Evolutionary conservation across 1,140 invertebrate species (phyloP).

Genomic region (Drosophila truncata): DNA sequence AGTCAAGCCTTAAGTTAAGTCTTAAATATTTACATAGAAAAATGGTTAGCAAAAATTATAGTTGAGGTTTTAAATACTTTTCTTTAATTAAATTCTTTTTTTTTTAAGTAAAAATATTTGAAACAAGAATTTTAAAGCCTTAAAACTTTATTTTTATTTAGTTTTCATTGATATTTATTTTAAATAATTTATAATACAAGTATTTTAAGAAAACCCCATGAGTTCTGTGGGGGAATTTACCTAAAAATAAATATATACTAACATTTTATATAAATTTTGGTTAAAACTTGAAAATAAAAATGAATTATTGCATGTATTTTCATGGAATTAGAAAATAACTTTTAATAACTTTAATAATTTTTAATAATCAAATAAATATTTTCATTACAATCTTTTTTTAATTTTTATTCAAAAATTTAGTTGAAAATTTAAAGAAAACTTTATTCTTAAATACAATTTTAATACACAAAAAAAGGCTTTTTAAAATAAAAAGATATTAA

Average conservation of each 20-base stretch:
- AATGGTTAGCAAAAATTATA: neutral
- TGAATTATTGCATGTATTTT: no score
- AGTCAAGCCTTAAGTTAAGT: neutral
- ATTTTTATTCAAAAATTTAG: no score
- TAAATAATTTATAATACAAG: neutral
- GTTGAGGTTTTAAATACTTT: neutral
- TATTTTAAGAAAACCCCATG: neutral
- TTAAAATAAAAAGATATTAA: no score
- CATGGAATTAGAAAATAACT: no score
- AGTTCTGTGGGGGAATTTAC: neutral
- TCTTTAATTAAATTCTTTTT: neutral
- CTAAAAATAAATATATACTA: neutral
- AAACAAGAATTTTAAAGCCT: rapidly evolving
- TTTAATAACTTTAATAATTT: no score
- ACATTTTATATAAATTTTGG: neutral
- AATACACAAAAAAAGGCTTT: no score
- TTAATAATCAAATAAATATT: no score
- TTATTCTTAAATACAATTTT: no score
- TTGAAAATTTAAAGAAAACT: no score
- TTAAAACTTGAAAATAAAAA: no score
- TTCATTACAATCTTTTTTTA: no score
- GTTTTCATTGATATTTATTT: neutral
- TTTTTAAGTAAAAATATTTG: neutral
- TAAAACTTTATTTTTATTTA: neutral
- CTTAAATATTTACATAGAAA: neutral